phyloP scores from a whole-genome alignment of 2,888 invertebrate genomes.

The Lochmaea crataegi region DNA sequence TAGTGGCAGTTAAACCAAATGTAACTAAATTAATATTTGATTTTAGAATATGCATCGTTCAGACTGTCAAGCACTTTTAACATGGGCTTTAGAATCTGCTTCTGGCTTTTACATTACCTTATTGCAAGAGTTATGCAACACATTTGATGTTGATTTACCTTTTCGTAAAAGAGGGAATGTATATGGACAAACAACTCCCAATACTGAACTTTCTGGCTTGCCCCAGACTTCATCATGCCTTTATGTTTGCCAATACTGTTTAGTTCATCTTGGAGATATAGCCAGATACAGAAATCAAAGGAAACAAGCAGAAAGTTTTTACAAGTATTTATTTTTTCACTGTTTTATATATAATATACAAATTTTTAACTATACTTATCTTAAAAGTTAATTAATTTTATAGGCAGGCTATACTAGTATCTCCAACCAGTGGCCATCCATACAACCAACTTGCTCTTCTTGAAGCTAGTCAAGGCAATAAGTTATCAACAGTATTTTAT shows the following conservation, averaged over 20 bases:
- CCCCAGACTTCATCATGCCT: constrained; percentile 79
- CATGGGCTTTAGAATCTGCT: constrained; percentile 85
- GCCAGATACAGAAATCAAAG: constrained; percentile 86
- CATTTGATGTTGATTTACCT: constrained; percentile 84
- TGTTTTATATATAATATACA: not conserved
- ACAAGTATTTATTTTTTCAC: constrained; percentile 67
- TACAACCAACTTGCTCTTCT: constrained; percentile 90
- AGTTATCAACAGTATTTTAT: constrained; percentile 86
- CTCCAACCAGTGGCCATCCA: constrained; percentile 85
- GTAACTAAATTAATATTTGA: not conserved
- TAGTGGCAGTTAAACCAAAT: no score
- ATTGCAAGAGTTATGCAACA: constrained; percentile 83
- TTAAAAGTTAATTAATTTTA: constrained; percentile 23
- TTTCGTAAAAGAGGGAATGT: constrained; percentile 70
- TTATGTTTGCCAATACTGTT: constrained; percentile 89
- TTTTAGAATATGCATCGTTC: constrained; percentile 77
- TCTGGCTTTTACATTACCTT: constrained; percentile 87
- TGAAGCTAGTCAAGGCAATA: constrained; percentile 83
- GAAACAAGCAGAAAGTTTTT: constrained; percentile 85
- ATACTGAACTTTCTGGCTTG: constrained; percentile 57
- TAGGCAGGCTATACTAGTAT: constrained; percentile 79
- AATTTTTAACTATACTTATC: not conserved
- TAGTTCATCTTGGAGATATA: constrained; percentile 89
- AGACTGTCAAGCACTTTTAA: constrained; percentile 81
- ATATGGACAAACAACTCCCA: constrained; percentile 58